phyloP scores from a whole-genome alignment of 2,888 invertebrate species.

The Pristionchus japonicus region DNA sequence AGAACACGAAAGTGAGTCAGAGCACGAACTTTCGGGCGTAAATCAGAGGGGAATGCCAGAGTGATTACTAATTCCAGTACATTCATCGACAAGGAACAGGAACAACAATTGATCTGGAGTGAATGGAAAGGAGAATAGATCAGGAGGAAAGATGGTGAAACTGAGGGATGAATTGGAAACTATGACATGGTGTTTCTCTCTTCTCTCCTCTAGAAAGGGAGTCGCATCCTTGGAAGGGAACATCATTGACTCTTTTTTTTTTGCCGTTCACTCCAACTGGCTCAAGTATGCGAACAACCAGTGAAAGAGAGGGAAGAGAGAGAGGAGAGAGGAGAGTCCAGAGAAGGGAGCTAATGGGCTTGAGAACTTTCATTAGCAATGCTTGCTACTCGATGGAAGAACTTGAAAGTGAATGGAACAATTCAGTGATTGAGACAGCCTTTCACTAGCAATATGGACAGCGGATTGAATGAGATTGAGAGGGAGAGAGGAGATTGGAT shows the following conservation, averaged over 20 bases:
- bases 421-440: too few species aligned
- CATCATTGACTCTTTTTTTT: conserved; percentile 40
- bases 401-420: background rate
- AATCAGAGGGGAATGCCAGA: background rate
- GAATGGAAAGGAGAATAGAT: background rate
- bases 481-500: background rate
- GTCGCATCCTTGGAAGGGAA: conserved; percentile 48
- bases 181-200: background rate
- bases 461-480: background rate
- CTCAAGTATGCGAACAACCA: background rate
- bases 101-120: conserved; percentile 28
- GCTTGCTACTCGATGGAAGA: background rate
- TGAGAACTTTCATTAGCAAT: background rate
- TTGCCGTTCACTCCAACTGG: conserved; percentile 4
- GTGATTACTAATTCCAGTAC: background rate
- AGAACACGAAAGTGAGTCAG: background rate
- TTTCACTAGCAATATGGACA: background rate
- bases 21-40: background rate
- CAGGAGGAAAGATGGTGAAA: background rate
- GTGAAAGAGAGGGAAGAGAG: too few species aligned
- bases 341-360: background rate
- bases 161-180: background rate
- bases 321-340: conserved; percentile 18
- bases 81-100: conserved; percentile 46
- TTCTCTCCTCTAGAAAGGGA: background rate